Evolutionary conservation across 1,140 invertebrate genomes (phyloP), one percentile per base, ranked within the genome.

Genomic region (Bombus superbus): DNA sequence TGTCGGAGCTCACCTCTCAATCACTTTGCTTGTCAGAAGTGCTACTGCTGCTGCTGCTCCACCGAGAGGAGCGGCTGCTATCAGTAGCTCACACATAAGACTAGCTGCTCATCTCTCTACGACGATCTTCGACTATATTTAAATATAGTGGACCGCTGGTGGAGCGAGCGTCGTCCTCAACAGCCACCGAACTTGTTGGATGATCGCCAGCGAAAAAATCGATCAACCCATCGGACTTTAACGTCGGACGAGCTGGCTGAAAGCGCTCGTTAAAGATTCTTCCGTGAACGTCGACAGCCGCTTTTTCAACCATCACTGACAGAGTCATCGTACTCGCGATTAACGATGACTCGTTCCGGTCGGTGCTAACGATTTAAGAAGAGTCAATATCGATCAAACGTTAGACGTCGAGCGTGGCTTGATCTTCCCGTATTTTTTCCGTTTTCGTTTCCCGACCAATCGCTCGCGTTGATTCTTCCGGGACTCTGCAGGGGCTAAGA

Each of bases 71-170:
- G 80, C 74, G 64, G 68, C 44, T 82, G 80, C 66, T 83, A 87
- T 90, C 86, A 83, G 83, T 68, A 57, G 84, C 78, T 85, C 84
- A 47, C 84, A 32, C 84, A 85, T 85, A 85, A 85, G 84, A 85
- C 84, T 85, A 85, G 84, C 84, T 3, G 75, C 53, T 73, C 77
- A 64, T 87, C 83, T 62, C 75, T 84, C 85, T 78, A 81, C 72
- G 64, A 92, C 88, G 91, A 92, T 90, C 92, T 88, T 93, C 92
- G 77, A 83, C 88, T 86, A 87, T 85, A 92, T 93, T 94, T 94
- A 94, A 93, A 94, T 94, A 93, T 93, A 93, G 92, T 89, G 88
- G 86, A 74, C 86, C 78, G 74, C 77, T 82, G 78, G 76, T 78
- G 86, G 86, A 74, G 86, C 82, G 77, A 86, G 85, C 84, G 86